Evolutionary conservation across 2,113 vertebrate genomes (phyloP).

Genomic region (Spea bombifrons): DNA sequence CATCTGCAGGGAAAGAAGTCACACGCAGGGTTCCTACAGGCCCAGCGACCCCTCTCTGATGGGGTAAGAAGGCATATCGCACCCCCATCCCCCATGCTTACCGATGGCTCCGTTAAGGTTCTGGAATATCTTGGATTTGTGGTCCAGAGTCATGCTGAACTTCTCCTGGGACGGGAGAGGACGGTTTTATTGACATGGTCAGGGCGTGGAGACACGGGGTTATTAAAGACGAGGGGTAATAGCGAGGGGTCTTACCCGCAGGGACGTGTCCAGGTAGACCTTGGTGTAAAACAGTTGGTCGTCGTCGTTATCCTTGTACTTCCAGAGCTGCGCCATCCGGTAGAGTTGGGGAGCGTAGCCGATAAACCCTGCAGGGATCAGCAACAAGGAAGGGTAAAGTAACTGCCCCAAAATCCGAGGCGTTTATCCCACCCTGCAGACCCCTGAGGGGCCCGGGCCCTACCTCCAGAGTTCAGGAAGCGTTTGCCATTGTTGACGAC

Average conservation of each 20-base stretch:
- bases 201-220: background rate
- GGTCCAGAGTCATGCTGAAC: conserved; percentile 68
- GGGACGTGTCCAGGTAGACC: conserved; percentile 68
- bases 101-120: conserved; percentile 78
- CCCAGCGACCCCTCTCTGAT: background rate
- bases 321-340: conserved; percentile 67
- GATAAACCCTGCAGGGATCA: conserved; percentile 64
- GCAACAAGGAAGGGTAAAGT: too few species aligned
- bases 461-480: conserved; percentile 75
- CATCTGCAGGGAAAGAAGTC: conserved; percentile 59
- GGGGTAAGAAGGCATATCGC: background rate
- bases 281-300: conserved; percentile 75
- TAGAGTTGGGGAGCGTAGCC: conserved; percentile 67
- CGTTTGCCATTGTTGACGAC: conserved; percentile 65
- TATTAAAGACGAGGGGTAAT: background rate
- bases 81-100: conserved; percentile 50
- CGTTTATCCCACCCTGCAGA: too few species aligned
- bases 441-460: background rate
- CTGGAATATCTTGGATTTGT: conserved; percentile 75
- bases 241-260: conserved; percentile 59
- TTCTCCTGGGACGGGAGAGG: conserved; percentile 60
- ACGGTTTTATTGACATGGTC: background rate
- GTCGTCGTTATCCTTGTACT: conserved; percentile 68
- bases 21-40: conserved; percentile 1
- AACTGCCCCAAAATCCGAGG: too few species aligned